Evolutionary conservation across 2,888 invertebrate species (phyloP), one percentile per base, ranked within the genome.

Genomic region (Leptinotarsa peninsularis): DNA sequence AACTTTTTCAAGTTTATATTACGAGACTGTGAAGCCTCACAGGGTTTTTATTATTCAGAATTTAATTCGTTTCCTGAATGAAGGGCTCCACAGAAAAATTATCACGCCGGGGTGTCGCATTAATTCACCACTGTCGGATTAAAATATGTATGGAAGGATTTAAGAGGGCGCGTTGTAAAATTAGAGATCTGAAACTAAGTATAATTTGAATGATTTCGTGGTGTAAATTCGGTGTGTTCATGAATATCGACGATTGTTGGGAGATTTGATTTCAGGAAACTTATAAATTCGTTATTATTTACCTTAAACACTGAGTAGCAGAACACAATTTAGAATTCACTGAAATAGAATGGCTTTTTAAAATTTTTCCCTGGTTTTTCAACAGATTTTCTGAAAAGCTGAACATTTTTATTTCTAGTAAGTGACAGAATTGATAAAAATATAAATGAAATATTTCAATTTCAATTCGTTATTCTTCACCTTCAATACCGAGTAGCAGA

Each of bases 21-120:
- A 70, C 49, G 49, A 49, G 10, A 58, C 58, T 89, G 91, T 63
- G 92, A 92, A 82, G 91, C 23, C 70, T 68, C 66, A 50, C 69
- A 43, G 27, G 50, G 33, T 23, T 72, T 72, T 66, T 23, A 72
- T 72, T 72, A 72, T 72, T 72, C 72, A 72, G 63, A 66, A 72
- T 66, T 72, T 72, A 72, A 72, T 72, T 72, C 66, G 52, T 66
- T 66, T 72, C 49, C 72, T 52, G 54, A 66, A 72, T 50, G 72
- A 66, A 66, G 56, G 49, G 66, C 27, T 43, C 66, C 4, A 56
- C 23, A 56, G 66, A 43, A 52, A 58, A 72, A 66, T 72, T 66
- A 72, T 72, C 72, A 33, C 49, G 33, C 54, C 66, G 33, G 71
- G 52, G 27, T 56, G 72, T 58, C 66, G 66, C 66, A 67, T 72